Evolutionary conservation across 2,797 vertebrate species (phyloP), one percentile per base, ranked within the genome.

Genomic region (Myotis planiceps): DNA sequence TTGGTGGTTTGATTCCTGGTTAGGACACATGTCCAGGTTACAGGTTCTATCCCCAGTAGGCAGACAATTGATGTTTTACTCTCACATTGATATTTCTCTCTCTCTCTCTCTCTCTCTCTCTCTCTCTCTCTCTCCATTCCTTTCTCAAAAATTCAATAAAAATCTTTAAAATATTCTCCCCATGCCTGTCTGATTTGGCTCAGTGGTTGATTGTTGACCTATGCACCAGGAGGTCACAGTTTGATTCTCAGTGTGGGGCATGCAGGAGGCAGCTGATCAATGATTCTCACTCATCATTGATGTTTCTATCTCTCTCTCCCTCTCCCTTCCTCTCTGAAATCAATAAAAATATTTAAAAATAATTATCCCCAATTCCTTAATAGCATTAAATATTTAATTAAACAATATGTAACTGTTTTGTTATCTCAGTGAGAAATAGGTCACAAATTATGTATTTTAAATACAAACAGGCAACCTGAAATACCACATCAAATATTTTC

Each of bases 361-460:
- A 32, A 65, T n/a, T 65, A 3, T 65, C 15, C 15, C 60, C n/a
- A 32, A 32, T 65, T 65, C 63, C 63, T 65, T 65, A 65, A 18
- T 8, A 32, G 63, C n/a, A 65, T 65, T 65, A 65, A 65, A 32
- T 65, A 65, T 65, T 65, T 65, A 65, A 19, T 65, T 65, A 32
- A 65, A 32, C 3, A 65, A 18, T 32, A 32, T 63, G 3, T 14
- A n/a, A 39, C 27, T 58, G 14, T 49, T 27, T 65, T 63, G 16
- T 81, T 71, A 85, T 34, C 45, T 95, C 42, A 47, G 27, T 45
- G 68, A 94, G n/a, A 95, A 68, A 66, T 1, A 78, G n/a, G 45
- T 42, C 49, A 72, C 27, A 86, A 72, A 39, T 25, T 65, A 74
- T 92, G 23, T 9, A 27, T 94, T 88, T 92, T 47, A 96, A 92